A percentile compares a stretch with the other conserved stretches of the same genome.
These are phyloP conservation scores for Tetranychus urticae DNA, from an alignment of 1,140 invertebrate genomes.

Conservation along the genomic window DNA sequence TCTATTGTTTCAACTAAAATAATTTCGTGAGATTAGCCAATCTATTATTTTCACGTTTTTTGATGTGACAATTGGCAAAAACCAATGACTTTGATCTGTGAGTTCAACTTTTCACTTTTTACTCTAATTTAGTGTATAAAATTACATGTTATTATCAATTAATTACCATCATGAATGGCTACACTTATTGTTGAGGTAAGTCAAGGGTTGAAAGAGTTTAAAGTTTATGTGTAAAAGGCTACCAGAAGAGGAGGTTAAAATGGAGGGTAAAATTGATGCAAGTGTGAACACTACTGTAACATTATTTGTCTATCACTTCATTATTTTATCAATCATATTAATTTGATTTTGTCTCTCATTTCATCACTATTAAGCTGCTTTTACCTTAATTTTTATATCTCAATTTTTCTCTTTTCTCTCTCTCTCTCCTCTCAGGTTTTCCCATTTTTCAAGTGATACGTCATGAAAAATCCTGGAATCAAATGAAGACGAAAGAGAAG, in stretches of 20 bases:
- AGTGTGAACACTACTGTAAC: background rate
- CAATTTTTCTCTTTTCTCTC: background rate
- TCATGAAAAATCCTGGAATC: background rate
- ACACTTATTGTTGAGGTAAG: background rate
- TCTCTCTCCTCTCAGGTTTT: background rate
- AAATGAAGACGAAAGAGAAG: background rate
- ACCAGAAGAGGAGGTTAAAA: background rate
- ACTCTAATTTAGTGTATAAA: too few relatives aligned
- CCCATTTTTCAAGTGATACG: background rate
- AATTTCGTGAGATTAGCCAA: too few relatives aligned
- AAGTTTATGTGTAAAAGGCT: background rate
- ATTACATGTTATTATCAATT: too few relatives aligned
- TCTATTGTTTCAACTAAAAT: too few relatives aligned
- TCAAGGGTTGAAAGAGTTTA: background rate
- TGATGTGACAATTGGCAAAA: too few relatives aligned
- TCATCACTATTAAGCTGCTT: background rate
- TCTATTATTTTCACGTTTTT: too few relatives aligned
- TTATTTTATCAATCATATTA: too few relatives aligned
- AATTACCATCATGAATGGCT: background rate
- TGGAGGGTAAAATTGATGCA: background rate
- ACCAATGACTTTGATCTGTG: too few relatives aligned
- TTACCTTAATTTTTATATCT: background rate
- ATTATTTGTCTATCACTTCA: too few relatives aligned
- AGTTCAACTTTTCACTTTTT: too few relatives aligned
- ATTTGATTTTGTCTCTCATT: too few relatives aligned